These are phyloP conservation scores for Scrobipalpa atriplicella DNA, from an alignment of 2,888 invertebrate species.

Conservation along the genomic window DNA sequence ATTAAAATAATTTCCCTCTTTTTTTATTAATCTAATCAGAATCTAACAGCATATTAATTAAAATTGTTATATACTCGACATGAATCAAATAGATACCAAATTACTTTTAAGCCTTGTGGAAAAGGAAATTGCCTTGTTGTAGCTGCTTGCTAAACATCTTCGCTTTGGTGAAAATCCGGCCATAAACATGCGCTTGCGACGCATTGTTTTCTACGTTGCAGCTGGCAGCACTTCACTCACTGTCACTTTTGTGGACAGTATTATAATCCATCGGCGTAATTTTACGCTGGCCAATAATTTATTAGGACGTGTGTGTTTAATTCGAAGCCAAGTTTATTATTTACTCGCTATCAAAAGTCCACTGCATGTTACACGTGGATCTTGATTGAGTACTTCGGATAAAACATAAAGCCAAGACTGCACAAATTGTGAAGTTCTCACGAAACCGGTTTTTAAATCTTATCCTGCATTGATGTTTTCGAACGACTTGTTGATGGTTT, in stretches of 20 bases:
- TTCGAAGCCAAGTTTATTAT: constrained; percentile 24
- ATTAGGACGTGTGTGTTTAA: constrained; percentile 25
- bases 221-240: constrained; percentile 41
- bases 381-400: background rate
- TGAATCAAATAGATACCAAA: no score
- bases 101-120: no score
- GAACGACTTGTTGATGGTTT: constrained; percentile 4
- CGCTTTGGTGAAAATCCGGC: background rate
- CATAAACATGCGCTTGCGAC: background rate
- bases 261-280: constrained; percentile 35
- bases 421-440: background rate
- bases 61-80: no score
- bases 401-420: background rate
- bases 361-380: constrained; percentile 14
- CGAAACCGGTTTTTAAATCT: background rate
- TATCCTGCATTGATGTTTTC: constrained; percentile 1
- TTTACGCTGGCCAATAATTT: constrained; percentile 21
- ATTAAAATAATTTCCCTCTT: no score
- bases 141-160: background rate
- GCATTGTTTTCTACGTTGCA: background rate
- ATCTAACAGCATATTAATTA: no score
- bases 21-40: no score
- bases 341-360: constrained; percentile 6
- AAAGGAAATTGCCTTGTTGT: background rate
- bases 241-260: constrained; percentile 38